Percentiles rank a stretch among this genome's conserved stretches.
Evolutionary conservation across 2,888 invertebrate genomes (phyloP).

Genomic region (Actias luna): DNA sequence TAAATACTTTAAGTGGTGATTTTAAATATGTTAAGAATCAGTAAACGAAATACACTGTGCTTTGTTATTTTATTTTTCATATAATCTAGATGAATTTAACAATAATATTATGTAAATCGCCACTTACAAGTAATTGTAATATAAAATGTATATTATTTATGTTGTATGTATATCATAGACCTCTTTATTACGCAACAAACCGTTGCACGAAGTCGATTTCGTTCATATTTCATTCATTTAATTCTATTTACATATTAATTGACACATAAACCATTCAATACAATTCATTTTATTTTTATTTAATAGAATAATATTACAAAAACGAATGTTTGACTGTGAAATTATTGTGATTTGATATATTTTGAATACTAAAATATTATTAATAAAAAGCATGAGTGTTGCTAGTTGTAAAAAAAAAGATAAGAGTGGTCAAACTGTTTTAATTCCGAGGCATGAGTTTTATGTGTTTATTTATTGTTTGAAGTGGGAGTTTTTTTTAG

Average conservation of each 20-base stretch:
- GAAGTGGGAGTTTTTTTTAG: background rate
- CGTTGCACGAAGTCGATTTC: conserved; percentile 55
- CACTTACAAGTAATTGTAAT: background rate
- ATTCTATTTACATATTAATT: conserved; percentile 8
- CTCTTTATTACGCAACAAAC: conserved; percentile 41
- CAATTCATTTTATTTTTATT: background rate
- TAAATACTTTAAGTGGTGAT: conserved; percentile 21
- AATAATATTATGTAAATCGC: background rate
- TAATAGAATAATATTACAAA: background rate
- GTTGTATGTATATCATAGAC: conserved; percentile 27
- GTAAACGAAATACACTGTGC: too few species aligned
- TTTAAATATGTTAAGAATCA: background rate
- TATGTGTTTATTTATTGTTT: conserved; percentile 25
- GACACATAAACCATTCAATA: conserved; percentile 2
- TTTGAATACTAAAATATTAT: conserved; percentile 3
- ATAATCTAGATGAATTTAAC: background rate
- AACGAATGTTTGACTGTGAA: background rate
- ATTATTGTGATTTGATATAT: background rate
- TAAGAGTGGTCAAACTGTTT: conserved; percentile 17
- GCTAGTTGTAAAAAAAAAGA: conserved; percentile 5
- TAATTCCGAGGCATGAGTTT: conserved; percentile 32
- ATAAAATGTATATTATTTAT: conserved; percentile 1
- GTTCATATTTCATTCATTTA: conserved; percentile 21
- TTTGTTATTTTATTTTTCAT: too few species aligned
- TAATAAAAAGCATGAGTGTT: conserved; percentile 29